A percentile compares a stretch with the other conserved stretches of the same genome.
Conservation (phyloP, 2,113 vertebrate genomes). For the Laticauda colubrina region DNA sequence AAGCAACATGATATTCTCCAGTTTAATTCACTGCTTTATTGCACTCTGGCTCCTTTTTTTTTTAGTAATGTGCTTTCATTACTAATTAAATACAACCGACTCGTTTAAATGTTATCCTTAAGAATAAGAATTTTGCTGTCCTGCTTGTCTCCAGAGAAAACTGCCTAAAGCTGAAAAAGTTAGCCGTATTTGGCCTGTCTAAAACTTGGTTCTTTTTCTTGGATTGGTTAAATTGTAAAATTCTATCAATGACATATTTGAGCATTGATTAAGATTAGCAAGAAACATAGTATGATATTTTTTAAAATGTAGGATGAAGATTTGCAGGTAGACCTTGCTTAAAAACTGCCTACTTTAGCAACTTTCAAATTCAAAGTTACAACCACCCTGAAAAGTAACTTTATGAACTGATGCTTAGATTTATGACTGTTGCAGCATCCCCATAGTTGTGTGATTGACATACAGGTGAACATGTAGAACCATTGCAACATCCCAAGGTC, state of each 20-base stretch:
- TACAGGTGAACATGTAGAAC: neutral
- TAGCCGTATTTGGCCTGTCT: neutral
- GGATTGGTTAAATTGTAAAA: neutral
- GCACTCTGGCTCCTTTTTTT: constrained; percentile 34
- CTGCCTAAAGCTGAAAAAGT: constrained; percentile 17
- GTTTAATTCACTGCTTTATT: constrained; percentile 28
- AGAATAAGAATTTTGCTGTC: neutral
- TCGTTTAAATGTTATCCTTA: constrained; percentile 43
- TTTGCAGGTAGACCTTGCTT: neutral
- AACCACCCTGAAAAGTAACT: neutral
- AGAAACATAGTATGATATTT: neutral
- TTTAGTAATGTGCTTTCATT: constrained; percentile 43
- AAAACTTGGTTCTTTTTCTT: neutral
- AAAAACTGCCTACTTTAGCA: neutral
- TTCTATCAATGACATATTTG: neutral
- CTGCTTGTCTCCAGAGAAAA: constrained; percentile 39
- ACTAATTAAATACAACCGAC: constrained; percentile 2
- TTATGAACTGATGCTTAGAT: neutral
- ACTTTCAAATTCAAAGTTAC: neutral
- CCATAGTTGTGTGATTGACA: neutral
- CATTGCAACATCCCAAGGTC: neutral
- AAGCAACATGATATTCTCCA: constrained; percentile 44
- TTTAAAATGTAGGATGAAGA: neutral
- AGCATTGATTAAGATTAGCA: neutral
- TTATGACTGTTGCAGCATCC: neutral